Conservation (phyloP, 1,140 invertebrate species). For the Drosophila ogumai region DNA sequence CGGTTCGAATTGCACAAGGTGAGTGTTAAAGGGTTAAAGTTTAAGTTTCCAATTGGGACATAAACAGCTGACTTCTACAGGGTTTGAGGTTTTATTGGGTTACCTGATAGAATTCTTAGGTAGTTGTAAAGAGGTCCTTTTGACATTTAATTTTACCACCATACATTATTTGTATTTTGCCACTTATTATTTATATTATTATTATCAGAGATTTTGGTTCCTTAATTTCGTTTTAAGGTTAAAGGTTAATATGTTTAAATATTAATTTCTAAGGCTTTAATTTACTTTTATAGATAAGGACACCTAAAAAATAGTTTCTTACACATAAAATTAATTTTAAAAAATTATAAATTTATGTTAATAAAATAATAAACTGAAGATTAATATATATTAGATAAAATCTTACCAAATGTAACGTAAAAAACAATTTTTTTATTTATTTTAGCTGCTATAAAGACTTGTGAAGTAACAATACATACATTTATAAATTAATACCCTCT, state of each 20-base stretch:
- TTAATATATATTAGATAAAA: background rate
- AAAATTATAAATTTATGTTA: background rate
- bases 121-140: background rate
- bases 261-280: background rate
- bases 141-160: background rate
- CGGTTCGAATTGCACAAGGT: conserved; percentile 97
- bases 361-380: too few species aligned
- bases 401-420: background rate
- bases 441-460: too few species aligned
- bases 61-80: conserved; percentile 10
- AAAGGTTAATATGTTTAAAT: background rate
- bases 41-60: conserved; percentile 32
- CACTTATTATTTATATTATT: background rate
- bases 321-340: background rate
- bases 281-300: background rate
- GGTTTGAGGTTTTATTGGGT: background rate
- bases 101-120: too few species aligned
- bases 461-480: too few species aligned
- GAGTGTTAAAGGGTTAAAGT: conserved; percentile 72
- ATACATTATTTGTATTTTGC: background rate
- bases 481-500: too few species aligned
- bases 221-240: background rate
- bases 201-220: too few species aligned
- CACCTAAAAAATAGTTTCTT: background rate
- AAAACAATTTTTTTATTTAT: too few species aligned